Conservation (phyloP, 2,888 invertebrate genomes). For the Sarcophaga caerulescens region DNA sequence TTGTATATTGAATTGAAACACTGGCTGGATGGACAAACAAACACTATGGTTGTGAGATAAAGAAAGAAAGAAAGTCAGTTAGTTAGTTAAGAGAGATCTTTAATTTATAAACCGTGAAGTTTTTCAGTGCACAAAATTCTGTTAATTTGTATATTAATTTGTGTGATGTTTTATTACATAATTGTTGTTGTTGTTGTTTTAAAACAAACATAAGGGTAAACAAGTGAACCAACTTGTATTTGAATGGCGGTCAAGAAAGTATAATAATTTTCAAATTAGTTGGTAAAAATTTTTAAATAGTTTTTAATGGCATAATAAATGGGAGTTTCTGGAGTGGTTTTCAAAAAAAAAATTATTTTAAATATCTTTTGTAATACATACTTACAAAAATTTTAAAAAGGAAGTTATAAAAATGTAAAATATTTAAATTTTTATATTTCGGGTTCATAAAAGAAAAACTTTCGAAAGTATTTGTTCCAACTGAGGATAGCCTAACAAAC, state of each 20-base stretch:
- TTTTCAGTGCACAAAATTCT: slow-evolving; percentile 65
- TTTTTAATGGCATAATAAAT: neutral
- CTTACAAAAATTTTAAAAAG: neutral
- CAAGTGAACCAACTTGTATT: neutral
- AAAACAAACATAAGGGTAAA: too few relatives aligned
- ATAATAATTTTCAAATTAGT: slow-evolving; percentile 36
- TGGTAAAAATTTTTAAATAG: slow-evolving; percentile 12
- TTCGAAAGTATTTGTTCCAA: too few relatives aligned
- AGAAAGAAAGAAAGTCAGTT: slow-evolving; percentile 55
- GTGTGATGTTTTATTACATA: slow-evolving; percentile 41
- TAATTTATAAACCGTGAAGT: slow-evolving; percentile 68
- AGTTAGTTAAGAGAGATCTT: slow-evolving; percentile 8
- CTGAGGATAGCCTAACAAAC: too few relatives aligned
- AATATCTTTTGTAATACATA: neutral
- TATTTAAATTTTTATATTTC: too few relatives aligned
- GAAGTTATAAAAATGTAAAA: slow-evolving; percentile 8
- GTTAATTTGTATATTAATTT: slow-evolving; percentile 66
- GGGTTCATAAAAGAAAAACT: neutral
- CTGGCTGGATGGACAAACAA: neutral
- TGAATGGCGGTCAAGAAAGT: neutral
- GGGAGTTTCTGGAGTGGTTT: neutral
- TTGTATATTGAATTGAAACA: slow-evolving; percentile 5
- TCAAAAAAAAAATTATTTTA: neutral
- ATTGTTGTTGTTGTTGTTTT: neutral
- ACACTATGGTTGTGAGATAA: too few relatives aligned